Base-by-base conservation (phyloP, 37 sponge, comb jelly and placozoan species). In the Corticium candelabrum region DNA sequence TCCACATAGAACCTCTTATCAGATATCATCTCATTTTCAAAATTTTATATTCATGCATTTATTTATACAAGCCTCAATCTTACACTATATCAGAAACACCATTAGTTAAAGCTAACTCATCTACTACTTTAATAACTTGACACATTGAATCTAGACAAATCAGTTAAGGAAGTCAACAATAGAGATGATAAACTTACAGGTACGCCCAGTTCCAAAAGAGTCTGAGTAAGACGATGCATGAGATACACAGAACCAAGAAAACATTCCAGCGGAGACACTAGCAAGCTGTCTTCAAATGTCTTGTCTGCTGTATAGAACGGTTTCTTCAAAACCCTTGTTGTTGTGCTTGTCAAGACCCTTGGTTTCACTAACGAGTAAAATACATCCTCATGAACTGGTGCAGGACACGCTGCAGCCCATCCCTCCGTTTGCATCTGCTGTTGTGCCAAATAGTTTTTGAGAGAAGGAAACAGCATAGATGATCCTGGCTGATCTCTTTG, bases 341-440 rank as follows among this genome's bases (percentile, higher is more conserved):
- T 21, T 21, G 62, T 11, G 11, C 21, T 11, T 27, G 15, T 21
- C 15, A 50, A 50, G 15, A 21, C 15, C 62, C 21, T 21, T 11
- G 62, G 62, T 27, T 21, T 50, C 15, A 50, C 15, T 27, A 50
- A 21, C 62, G 62, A 50, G 21, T 50, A 50, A 21, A 50, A 50
- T 11, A 50, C 62, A 21, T 11, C 21, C 21, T 50, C 15, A 21
- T 50, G 62, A 50, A 50, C 21, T 11, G 21, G 62, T 11, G 62
- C 62, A 11, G 62, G 62, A 50, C 62, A 50, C 15, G 62, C 62
- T 11, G 62, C 62, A 11, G 62, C 62, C 62, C 62, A 50, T 11
- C 62, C 62, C 21, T 50, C 62, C 15, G 62, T 50, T 21, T 50
- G 62, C 62, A 50, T 50, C 62, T 50, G 62, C 62, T 50, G 62